A percentile compares a stretch with the other conserved stretches of the same genome.
Conservation (phyloP, 1,140 invertebrate species). For the Meloidogyne hapla region DNA sequence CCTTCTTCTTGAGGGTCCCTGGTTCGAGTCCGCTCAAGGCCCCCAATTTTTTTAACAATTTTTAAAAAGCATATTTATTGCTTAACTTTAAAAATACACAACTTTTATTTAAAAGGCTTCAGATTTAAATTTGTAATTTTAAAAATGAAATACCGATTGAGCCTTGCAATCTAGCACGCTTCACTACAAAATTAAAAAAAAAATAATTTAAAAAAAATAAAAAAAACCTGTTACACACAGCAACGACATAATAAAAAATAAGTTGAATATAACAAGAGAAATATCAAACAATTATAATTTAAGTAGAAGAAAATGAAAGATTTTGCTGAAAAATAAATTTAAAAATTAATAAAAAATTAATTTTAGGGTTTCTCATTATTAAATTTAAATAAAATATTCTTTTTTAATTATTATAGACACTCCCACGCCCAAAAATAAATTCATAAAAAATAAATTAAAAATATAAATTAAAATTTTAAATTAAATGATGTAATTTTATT, state of each 20-base stretch:
- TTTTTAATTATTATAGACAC: too few relatives aligned
- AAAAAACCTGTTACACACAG: conserved; percentile 45
- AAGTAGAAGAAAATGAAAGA: neutral
- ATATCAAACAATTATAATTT: conserved; percentile 11
- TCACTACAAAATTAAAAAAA: conserved; percentile 43
- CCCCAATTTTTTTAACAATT: too few relatives aligned
- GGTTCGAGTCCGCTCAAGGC: too few relatives aligned
- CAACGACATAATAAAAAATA: conserved; percentile 37
- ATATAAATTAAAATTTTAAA: too few relatives aligned
- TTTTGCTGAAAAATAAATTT: neutral
- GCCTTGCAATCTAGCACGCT: conserved; percentile 48
- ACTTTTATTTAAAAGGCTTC: too few relatives aligned
- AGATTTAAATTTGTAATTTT: neutral
- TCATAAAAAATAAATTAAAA: too few relatives aligned
- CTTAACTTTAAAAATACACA: too few relatives aligned
- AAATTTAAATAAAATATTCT: too few relatives aligned
- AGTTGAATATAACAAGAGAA: neutral
- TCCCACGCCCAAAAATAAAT: too few relatives aligned
- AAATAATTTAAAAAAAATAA: conserved; percentile 39
- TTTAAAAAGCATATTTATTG: too few relatives aligned
- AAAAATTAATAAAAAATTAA: conserved; percentile 10
- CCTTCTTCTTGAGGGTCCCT: too few relatives aligned
- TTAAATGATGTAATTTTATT: too few relatives aligned
- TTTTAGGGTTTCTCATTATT: neutral
- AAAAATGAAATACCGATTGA: conserved; percentile 34